Evolutionary conservation across 2,797 vertebrate species (phyloP).

Genomic region (Dendrocincla fuliginosa): DNA sequence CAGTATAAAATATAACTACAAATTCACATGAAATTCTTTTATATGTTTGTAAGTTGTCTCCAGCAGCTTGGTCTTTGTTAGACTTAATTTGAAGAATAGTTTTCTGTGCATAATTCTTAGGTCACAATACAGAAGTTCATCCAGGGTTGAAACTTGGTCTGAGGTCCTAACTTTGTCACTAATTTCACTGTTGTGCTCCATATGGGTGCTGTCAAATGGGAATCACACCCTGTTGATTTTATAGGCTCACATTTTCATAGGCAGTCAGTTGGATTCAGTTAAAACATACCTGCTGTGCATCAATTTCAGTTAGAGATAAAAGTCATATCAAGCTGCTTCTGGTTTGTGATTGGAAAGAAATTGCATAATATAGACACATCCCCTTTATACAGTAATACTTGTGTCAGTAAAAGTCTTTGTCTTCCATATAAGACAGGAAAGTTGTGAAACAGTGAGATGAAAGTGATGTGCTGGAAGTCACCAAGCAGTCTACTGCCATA

Average conservation of each 20-base stretch:
- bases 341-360: background rate
- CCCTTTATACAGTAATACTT: background rate
- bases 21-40: background rate
- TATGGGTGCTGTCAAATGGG: background rate
- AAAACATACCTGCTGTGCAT: background rate
- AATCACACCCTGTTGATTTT: background rate
- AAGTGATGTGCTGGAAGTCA: background rate
- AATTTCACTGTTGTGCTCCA: background rate
- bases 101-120: background rate
- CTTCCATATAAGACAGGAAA: background rate
- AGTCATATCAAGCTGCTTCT: background rate
- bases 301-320: background rate
- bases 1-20: background rate
- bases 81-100: background rate
- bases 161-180: background rate
- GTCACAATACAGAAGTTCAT: background rate
- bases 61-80: background rate
- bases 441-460: background rate
- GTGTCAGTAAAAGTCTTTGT: background rate
- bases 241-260: background rate
- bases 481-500: background rate
- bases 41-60: background rate
- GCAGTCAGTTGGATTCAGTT: background rate
- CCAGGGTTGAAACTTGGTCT: background rate
- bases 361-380: background rate